Evolutionary conservation across 1,140 invertebrate genomes (phyloP).

Genomic region (Hycleus cichorii): DNA sequence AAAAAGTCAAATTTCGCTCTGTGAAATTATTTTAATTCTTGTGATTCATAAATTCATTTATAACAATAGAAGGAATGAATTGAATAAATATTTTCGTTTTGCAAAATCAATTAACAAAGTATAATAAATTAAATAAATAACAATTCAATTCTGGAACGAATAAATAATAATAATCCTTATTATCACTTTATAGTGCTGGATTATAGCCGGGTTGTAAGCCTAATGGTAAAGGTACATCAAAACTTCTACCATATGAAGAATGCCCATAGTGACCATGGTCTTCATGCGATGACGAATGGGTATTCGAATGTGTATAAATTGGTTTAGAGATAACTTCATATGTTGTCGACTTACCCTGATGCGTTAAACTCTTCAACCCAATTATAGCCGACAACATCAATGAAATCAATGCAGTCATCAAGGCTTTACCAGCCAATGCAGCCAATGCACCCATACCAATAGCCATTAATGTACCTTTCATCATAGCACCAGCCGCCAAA

Average conservation of each 20-base stretch:
- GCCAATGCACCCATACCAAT: constrained; percentile 68
- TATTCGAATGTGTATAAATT: constrained; percentile 62
- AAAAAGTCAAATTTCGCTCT: too few relatives aligned
- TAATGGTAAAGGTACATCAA: constrained; percentile 38
- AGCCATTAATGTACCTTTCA: constrained; percentile 67
- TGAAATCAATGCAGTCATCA: constrained; percentile 75
- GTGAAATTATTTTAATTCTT: too few relatives aligned
- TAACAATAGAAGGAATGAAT: too few relatives aligned
- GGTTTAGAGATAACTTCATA: constrained; percentile 80
- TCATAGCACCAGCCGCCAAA: constrained; percentile 53
- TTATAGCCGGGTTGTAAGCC: constrained; percentile 36
- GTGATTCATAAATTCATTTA: too few relatives aligned
- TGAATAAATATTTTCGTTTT: too few relatives aligned
- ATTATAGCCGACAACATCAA: constrained; percentile 68
- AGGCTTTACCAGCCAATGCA: constrained; percentile 70
- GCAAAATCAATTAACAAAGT: too few relatives aligned
- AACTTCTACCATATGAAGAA: constrained; percentile 48
- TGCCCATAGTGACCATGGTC: constrained; percentile 55
- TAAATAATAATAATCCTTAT: too few relatives aligned
- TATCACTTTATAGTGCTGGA: constrained; percentile 6
- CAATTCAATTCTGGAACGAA: too few relatives aligned
- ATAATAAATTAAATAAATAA: too few relatives aligned
- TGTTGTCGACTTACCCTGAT: constrained; percentile 64
- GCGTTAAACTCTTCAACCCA: constrained; percentile 62
- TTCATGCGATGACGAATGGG: constrained; percentile 61